phyloP scores from a whole-genome alignment of 2,888 invertebrate species.

The Barypeithes pellucidus region DNA sequence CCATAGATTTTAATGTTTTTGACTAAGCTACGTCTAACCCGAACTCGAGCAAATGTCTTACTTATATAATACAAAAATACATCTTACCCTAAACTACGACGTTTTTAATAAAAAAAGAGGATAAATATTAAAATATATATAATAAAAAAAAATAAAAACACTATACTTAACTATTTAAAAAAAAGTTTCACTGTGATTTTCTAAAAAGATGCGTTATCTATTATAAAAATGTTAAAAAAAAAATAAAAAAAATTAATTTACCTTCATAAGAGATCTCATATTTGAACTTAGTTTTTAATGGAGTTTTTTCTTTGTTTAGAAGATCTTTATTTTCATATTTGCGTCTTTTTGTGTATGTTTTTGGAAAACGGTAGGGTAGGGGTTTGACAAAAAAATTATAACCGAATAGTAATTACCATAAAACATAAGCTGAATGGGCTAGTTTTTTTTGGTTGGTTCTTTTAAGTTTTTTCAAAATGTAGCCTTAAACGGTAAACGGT shows the following conservation, averaged over 20 bases:
- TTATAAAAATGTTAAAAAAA: slow-evolving; percentile 66
- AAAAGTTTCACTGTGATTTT: slow-evolving; percentile 72
- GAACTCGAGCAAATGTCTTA: slow-evolving; percentile 11
- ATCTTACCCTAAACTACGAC: slow-evolving; percentile 29
- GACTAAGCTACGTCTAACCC: slow-evolving; percentile 15
- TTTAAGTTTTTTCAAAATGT: no score
- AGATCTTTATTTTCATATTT: slow-evolving; percentile 68
- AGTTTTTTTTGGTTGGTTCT: no score
- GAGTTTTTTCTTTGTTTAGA: slow-evolving; percentile 66
- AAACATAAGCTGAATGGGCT: no score
- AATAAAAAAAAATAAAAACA: slow-evolving; percentile 46
- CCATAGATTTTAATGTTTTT: slow-evolving; percentile 2
- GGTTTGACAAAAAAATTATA: slow-evolving; percentile 17
- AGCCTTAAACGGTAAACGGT: no score
- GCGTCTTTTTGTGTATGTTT: slow-evolving; percentile 47
- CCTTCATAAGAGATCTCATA: slow-evolving; percentile 72
- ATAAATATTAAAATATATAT: slow-evolving; percentile 28
- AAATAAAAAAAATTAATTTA: slow-evolving; percentile 68
- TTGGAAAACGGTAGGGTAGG: slow-evolving; percentile 14
- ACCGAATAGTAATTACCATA: no score
- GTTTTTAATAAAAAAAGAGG: slow-evolving; percentile 24
- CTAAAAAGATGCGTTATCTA: slow-evolving; percentile 68
- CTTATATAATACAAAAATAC: slow-evolving; percentile 5
- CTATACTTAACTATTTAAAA: slow-evolving; percentile 62
- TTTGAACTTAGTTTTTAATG: slow-evolving; percentile 68